A percentile compares a stretch with the other conserved stretches of the same genome.
Conservation (phyloP, 2,888 invertebrate genomes). For the Selenia dentaria region DNA sequence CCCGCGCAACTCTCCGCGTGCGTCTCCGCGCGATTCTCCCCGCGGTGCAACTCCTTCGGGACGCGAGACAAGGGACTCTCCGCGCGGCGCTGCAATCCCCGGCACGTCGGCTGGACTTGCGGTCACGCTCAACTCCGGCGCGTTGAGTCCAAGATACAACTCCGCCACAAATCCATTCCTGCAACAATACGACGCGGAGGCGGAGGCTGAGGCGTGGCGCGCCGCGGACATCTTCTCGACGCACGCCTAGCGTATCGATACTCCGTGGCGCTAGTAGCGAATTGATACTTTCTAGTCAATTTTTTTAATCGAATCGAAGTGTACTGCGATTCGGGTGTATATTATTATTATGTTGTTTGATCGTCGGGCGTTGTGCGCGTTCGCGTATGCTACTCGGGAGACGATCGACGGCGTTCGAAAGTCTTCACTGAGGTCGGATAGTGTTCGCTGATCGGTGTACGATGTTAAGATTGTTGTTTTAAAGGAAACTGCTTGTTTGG, state of each 20-base stretch:
- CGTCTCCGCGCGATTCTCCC: conserved; percentile 69
- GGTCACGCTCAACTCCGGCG: conserved; percentile 82
- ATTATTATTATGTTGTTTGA: conserved; percentile 56
- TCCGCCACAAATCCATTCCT: conserved; percentile 86
- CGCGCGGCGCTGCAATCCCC: conserved; percentile 74
- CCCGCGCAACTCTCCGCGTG: conserved; percentile 42
- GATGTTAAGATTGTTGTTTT: neutral
- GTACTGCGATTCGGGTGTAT: conserved; percentile 81
- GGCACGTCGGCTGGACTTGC: conserved; percentile 86
- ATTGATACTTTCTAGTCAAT: conserved; percentile 84
- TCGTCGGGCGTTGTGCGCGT: conserved; percentile 69
- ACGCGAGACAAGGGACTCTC: conserved; percentile 40
- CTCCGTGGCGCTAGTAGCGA: conserved; percentile 60
- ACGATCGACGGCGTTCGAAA: neutral
- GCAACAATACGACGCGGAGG: conserved; percentile 81
- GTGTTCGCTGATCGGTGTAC: no score
- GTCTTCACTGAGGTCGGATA: no score
- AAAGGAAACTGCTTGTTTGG: neutral
- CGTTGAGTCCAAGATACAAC: conserved; percentile 70
- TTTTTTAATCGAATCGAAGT: conserved; percentile 75
- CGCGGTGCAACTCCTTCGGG: conserved; percentile 44
- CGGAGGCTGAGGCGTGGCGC: conserved; percentile 78
- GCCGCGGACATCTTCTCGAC: conserved; percentile 78
- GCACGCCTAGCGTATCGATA: conserved; percentile 62
- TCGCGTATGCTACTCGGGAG: conserved; percentile 45